Evolutionary conservation across 2,113 vertebrate genomes (phyloP).

Genomic region (Odontesthes bonariensis): DNA sequence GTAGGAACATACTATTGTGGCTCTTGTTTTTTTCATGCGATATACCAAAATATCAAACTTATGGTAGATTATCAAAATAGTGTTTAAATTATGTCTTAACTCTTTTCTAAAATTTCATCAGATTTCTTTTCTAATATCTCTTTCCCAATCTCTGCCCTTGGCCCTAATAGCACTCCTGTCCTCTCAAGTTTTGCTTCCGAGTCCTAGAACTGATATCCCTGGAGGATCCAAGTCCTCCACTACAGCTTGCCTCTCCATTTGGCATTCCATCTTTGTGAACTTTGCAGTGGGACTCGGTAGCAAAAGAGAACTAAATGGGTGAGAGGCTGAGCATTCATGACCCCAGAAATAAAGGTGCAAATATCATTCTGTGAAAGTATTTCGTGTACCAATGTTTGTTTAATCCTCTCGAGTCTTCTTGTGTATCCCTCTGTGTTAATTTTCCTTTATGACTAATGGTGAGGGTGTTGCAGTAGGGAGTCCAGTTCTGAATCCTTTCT

Average conservation of each 20-base stretch:
- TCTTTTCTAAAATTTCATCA: too few species aligned
- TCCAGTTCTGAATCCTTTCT: constrained; percentile 32
- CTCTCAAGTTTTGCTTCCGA: constrained; percentile 18
- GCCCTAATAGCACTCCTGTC: not conserved
- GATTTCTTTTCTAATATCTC: not conserved
- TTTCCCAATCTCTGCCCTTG: not conserved
- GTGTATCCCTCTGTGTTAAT: constrained; percentile 7
- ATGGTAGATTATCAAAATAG: too few species aligned
- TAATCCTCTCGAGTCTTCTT: constrained; percentile 2
- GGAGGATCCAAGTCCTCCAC: constrained; percentile 12
- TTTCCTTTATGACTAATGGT: constrained; percentile 52
- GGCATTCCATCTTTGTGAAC: constrained; percentile 12
- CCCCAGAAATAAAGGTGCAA: constrained; percentile 27
- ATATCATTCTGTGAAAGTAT: not conserved
- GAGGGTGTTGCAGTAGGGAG: constrained; percentile 20
- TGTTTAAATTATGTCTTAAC: too few species aligned
- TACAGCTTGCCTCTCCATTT: constrained; percentile 27
- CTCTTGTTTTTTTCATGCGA: too few species aligned
- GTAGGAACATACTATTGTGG: too few species aligned
- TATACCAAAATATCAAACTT: too few species aligned
- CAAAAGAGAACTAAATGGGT: constrained; percentile 20
- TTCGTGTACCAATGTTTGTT: constrained; percentile 26
- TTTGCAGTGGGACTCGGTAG: not conserved
- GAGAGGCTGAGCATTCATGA: constrained; percentile 20
- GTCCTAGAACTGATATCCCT: constrained; percentile 19